Evolutionary conservation across 23 tunicate genomes (phyloP).

Genomic region (Styela plicata): DNA sequence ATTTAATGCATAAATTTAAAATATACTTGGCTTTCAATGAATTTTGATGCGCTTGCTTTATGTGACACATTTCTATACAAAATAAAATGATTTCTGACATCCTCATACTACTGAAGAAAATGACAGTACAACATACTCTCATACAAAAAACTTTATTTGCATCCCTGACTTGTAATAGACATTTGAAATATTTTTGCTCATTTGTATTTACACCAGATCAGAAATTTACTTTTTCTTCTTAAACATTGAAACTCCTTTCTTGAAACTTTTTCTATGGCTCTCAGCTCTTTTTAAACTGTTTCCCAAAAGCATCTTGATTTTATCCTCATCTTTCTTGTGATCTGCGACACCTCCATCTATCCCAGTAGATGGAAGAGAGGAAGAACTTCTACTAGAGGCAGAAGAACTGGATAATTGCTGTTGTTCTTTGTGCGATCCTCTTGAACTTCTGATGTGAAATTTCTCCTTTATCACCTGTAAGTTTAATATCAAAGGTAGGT

Average conservation of each 20-base stretch:
- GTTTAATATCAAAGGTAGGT: too few species aligned
- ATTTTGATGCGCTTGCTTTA: too few species aligned
- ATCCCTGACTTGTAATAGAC: too few species aligned
- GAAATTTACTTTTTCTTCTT: constrained; percentile 38
- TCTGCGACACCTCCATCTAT: constrained; percentile 34
- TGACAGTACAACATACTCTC: too few species aligned
- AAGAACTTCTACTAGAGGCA: background rate
- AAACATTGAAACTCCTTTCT: constrained; percentile 13
- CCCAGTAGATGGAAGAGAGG: constrained; percentile 11
- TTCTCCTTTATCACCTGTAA: constrained; percentile 74
- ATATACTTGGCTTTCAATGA: too few species aligned
- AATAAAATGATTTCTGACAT: too few species aligned
- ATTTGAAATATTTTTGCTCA: background rate
- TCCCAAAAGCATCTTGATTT: constrained; percentile 74
- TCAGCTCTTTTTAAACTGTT: constrained; percentile 55
- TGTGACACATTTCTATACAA: too few species aligned
- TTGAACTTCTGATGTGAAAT: constrained; percentile 41
- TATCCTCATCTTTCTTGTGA: constrained; percentile 31
- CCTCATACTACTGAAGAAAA: too few species aligned
- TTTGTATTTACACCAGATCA: background rate
- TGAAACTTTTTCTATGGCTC: constrained; percentile 37
- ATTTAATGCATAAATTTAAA: too few species aligned
- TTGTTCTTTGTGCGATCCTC: constrained; percentile 18
- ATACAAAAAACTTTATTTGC: too few species aligned
- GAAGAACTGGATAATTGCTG: background rate